A percentile compares a stretch with the other conserved stretches of the same genome.
Conservation (phyloP, 2,113 vertebrate genomes). For the Emberiza fucata region DNA sequence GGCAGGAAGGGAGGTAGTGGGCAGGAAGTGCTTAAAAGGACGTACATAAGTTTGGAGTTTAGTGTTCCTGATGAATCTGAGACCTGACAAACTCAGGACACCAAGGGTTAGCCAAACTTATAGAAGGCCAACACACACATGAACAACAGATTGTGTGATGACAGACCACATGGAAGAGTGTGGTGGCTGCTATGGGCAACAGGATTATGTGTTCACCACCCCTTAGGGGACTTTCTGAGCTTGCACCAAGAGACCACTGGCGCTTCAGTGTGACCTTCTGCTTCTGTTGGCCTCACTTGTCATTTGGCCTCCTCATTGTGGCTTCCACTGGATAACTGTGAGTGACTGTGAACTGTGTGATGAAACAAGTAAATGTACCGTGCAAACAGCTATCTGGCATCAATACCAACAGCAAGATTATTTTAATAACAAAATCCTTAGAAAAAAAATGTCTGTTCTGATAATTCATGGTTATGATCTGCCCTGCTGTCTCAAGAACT, state of each 20-base stretch:
- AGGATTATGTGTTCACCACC: background rate
- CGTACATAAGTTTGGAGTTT: background rate
- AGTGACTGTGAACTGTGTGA: background rate
- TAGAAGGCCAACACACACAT: background rate
- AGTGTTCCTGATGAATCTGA: background rate
- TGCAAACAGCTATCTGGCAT: background rate
- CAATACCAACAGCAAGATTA: background rate
- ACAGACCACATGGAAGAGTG: background rate
- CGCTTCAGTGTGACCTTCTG: background rate
- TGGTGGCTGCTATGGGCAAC: background rate
- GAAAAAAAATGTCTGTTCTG: background rate
- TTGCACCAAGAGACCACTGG: background rate
- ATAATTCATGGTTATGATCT: background rate
- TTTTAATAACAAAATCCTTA: background rate
- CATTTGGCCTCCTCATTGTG: background rate
- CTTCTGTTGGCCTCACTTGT: background rate
- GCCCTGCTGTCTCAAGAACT: background rate
- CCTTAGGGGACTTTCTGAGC: background rate
- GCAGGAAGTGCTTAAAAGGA: background rate
- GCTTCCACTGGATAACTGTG: background rate
- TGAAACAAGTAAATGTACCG: background rate
- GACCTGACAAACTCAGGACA: background rate
- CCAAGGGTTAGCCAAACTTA: background rate
- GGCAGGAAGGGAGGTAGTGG: rapidly evolving
- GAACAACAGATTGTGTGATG: background rate